Conservation (phyloP, 2,113 vertebrate genomes). For the Myiopsitta monachus region DNA sequence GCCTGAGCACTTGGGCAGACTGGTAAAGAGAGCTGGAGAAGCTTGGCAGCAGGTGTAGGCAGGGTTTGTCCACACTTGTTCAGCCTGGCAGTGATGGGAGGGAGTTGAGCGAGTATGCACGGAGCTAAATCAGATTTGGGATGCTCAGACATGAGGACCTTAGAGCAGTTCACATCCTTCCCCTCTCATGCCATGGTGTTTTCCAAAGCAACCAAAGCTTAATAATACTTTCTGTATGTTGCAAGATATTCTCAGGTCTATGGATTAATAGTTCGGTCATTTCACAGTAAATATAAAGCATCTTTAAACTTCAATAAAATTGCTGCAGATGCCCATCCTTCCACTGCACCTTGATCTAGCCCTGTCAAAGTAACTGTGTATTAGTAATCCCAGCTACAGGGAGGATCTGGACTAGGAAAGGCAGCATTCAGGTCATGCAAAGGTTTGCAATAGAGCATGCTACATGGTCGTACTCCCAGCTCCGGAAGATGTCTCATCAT, state of each 20-base stretch:
- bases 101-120: rapidly evolving
- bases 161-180: not conserved
- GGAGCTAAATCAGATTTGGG: not conserved
- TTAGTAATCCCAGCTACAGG: not conserved
- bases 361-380: not conserved
- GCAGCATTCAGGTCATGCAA: not conserved
- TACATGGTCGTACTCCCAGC: not conserved
- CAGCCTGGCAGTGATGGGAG: not conserved
- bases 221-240: not conserved
- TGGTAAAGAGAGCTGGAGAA: not conserved
- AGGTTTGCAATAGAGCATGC: not conserved
- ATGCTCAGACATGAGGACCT: not conserved
- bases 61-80: not conserved
- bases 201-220: not conserved
- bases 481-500: not conserved
- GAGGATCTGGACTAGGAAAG: not conserved
- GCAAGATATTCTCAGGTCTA: not conserved
- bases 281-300: not conserved
- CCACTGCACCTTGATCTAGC: not conserved
- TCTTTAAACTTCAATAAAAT: not conserved
- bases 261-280: not conserved
- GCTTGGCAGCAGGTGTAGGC: not conserved
- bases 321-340: not conserved
- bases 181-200: rapidly evolving
- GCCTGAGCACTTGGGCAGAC: not conserved